phyloP scores from a whole-genome alignment of 2,113 vertebrate species.

The Labrus mixtus region DNA sequence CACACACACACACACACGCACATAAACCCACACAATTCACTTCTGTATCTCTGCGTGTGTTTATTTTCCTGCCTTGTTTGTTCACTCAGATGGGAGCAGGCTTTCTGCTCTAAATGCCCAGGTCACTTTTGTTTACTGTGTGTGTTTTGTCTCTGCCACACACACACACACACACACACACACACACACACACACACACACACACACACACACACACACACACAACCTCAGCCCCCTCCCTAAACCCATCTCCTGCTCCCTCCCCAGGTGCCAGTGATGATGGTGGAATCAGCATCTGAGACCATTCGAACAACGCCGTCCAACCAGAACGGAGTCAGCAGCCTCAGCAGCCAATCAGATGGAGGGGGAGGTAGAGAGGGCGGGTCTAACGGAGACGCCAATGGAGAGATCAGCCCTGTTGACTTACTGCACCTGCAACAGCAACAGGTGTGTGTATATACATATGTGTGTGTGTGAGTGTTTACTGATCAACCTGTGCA shows the following conservation, averaged over 20 bases:
- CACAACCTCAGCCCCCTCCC: background rate
- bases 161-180: no score
- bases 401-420: slow-evolving; percentile 95
- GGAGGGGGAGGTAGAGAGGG: slow-evolving; percentile 87
- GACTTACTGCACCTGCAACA: slow-evolving; percentile 98
- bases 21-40: slow-evolving; percentile 27
- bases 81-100: slow-evolving; percentile 53
- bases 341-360: slow-evolving; percentile 93
- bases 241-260: background rate
- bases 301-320: slow-evolving; percentile 96
- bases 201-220: background rate
- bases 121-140: slow-evolving; percentile 61
- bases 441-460: slow-evolving; percentile 89
- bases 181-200: background rate
- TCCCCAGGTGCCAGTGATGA: slow-evolving; percentile 94
- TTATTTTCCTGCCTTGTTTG: slow-evolving; percentile 68
- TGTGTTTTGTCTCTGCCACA: slow-evolving; percentile 25
- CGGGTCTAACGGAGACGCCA: slow-evolving; percentile 88
- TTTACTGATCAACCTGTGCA: slow-evolving; percentile 33
- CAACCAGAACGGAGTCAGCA: slow-evolving; percentile 96
- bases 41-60: slow-evolving; percentile 55
- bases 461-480: background rate
- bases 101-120: slow-evolving; percentile 59
- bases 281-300: slow-evolving; percentile 99
- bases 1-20: slow-evolving; percentile 14